Conservation (phyloP, 2,797 vertebrate genomes). For the Glyptemys insculpta region DNA sequence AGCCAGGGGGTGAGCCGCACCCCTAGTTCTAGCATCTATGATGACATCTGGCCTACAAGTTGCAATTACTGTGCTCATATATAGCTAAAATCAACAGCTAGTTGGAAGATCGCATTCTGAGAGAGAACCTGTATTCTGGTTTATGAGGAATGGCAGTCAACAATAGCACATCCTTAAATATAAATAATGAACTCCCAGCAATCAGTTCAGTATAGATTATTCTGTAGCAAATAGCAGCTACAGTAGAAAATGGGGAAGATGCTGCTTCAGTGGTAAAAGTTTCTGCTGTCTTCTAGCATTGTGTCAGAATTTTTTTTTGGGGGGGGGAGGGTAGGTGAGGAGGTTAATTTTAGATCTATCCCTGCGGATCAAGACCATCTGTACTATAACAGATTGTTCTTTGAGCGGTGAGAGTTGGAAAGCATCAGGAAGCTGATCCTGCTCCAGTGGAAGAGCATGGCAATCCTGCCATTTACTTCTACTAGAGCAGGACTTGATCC, state of each 20-base stretch:
- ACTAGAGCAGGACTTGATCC: neutral
- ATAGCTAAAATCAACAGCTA: neutral
- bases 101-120: neutral
- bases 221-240: neutral
- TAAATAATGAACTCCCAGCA: neutral
- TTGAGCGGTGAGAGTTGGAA: neutral
- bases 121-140: neutral
- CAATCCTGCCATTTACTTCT: neutral
- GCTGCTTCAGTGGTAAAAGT: neutral
- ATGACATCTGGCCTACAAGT: neutral
- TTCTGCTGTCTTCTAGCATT: neutral
- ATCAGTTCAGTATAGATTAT: neutral
- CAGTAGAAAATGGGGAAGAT: neutral
- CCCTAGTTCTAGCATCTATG: too few species aligned
- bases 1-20: too few species aligned
- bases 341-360: neutral
- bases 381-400: neutral
- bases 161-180: neutral
- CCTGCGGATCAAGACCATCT: neutral
- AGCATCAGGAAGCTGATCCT: neutral
- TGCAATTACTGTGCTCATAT: neutral
- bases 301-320: neutral
- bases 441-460: neutral
- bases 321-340: neutral
- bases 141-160: fast-evolving